A percentile compares a stretch with the other conserved stretches of the same genome.
Evolutionary conservation across 1,140 invertebrate genomes (phyloP).

Genomic region (Tachypleus tridentatus): DNA sequence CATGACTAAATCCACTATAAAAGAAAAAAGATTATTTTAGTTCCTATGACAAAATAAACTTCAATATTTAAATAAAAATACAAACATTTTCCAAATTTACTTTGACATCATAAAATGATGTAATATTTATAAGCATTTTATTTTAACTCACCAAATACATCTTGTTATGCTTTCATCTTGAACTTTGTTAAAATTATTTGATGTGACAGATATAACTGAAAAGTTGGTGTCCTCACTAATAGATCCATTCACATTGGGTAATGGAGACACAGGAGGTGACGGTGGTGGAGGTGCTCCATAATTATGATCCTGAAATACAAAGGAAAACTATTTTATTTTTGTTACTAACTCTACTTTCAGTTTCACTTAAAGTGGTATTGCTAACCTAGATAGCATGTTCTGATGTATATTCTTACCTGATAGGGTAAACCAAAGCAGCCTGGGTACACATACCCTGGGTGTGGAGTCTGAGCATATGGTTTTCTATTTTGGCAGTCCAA

Average conservation of each 20-base stretch:
- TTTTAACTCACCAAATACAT: conserved; percentile 58
- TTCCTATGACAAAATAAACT: neutral
- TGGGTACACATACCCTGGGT: neutral
- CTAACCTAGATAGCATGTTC: too few species aligned
- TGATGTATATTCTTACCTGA: conserved; percentile 7
- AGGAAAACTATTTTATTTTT: neutral
- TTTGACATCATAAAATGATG: neutral
- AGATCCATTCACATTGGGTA: conserved; percentile 26
- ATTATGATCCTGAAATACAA: conserved; percentile 62
- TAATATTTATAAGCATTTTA: neutral
- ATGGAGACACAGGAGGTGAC: conserved; percentile 42
- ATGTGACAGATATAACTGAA: conserved; percentile 54
- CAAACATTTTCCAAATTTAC: neutral
- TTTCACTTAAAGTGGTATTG: too few species aligned
- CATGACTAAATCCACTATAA: conserved; percentile 75
- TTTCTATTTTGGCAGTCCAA: conserved; percentile 7
- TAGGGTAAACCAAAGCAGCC: conserved; percentile 18
- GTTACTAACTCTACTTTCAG: neutral
- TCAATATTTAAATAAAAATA: neutral
- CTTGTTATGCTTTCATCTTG: conserved; percentile 78
- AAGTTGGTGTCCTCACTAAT: conserved; percentile 26
- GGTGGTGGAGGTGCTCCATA: conserved; percentile 57
- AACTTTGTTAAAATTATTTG: conserved; percentile 51
- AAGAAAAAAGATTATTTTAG: conserved; percentile 9
- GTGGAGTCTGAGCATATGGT: neutral